Percentiles rank a stretch among this genome's conserved stretches.
Evolutionary conservation across 2,797 vertebrate species (phyloP).

Genomic region (Manis crassicaudata): DNA sequence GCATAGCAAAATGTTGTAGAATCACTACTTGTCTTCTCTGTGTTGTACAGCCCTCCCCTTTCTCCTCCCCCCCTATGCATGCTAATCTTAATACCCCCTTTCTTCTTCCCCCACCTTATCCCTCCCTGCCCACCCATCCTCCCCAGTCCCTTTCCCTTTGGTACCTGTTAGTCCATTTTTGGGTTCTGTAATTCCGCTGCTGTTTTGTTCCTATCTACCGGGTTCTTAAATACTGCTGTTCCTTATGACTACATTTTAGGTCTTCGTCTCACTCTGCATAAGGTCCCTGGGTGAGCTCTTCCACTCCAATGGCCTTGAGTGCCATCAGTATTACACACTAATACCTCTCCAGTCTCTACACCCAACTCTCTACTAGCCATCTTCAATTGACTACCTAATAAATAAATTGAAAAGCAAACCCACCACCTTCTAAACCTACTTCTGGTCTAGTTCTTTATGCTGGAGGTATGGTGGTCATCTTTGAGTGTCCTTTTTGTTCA

Average conservation of each 20-base stretch:
- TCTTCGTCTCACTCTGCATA: not conserved
- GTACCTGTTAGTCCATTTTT: too few relatives aligned
- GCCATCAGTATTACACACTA: not conserved
- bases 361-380: not conserved
- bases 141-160: too few relatives aligned
- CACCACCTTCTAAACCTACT: not conserved
- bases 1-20: too few relatives aligned
- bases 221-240: not conserved
- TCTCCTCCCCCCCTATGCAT: too few relatives aligned
- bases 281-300: not conserved
- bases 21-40: too few relatives aligned
- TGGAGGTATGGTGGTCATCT: not conserved
- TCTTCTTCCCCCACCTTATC: too few relatives aligned
- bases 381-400: not conserved
- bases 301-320: not conserved
- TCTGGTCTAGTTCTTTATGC: not conserved
- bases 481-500: not conserved
- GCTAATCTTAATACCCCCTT: too few relatives aligned
- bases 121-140: too few relatives aligned
- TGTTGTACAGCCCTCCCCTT: too few relatives aligned
- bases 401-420: conserved; percentile 5
- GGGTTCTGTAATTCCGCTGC: too few relatives aligned
- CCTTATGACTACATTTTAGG: not conserved
- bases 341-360: not conserved
- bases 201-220: not conserved